Evolutionary conservation across 2,113 vertebrate genomes (phyloP).

Genomic region (Rhea pennata): DNA sequence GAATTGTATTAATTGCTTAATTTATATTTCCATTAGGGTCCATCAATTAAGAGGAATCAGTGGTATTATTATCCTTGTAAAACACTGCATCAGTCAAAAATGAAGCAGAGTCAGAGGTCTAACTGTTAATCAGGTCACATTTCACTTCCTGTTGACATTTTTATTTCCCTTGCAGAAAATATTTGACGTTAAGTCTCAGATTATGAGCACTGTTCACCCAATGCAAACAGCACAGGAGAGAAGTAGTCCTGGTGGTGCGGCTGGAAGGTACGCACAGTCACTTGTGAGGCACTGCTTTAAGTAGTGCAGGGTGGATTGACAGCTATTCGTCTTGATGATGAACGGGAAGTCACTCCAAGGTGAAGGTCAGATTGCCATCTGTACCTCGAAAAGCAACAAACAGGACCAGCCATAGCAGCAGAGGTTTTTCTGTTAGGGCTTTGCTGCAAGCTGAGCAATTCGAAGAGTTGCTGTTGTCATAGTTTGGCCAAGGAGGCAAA

Average conservation of each 20-base stretch:
- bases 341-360: constrained; percentile 62
- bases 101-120: constrained; percentile 75
- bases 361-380: constrained; percentile 62
- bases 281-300: neutral
- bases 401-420: neutral
- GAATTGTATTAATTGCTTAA: constrained; percentile 68
- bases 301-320: constrained; percentile 31
- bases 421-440: neutral
- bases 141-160: constrained; percentile 79
- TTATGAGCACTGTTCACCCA: constrained; percentile 63
- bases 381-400: constrained; percentile 4
- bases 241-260: neutral
- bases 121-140: constrained; percentile 80
- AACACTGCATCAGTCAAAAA: constrained; percentile 72
- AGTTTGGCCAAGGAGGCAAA: neutral
- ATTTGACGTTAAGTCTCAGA: constrained; percentile 66
- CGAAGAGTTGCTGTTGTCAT: neutral
- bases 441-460: constrained; percentile 12
- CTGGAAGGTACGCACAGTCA: neutral
- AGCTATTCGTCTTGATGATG: constrained; percentile 55
- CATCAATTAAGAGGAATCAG: constrained; percentile 64
- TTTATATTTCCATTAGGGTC: constrained; percentile 61
- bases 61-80: constrained; percentile 67
- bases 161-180: constrained; percentile 79
- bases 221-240: constrained; percentile 20